Evolutionary conservation across 2,888 invertebrate species (phyloP).

Genomic region (Platycnemis pennipes): DNA sequence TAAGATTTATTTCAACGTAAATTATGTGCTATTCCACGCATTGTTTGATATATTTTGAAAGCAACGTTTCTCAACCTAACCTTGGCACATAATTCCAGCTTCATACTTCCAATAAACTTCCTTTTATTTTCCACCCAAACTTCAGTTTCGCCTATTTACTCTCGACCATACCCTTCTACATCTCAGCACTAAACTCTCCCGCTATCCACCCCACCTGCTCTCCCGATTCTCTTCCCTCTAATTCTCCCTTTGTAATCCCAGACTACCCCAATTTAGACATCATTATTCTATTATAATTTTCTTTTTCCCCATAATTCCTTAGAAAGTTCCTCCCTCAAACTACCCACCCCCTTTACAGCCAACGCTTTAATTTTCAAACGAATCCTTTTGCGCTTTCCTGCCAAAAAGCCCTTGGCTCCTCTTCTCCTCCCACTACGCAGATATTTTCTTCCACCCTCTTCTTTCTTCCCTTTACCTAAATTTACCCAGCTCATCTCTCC

Average conservation of each 20-base stretch:
- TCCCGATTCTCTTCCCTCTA: background rate
- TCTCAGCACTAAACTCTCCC: background rate
- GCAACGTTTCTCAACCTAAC: background rate
- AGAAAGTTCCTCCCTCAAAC: constrained; percentile 40
- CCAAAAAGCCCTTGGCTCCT: background rate
- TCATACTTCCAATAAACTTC: background rate
- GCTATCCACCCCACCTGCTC: background rate
- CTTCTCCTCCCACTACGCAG: background rate
- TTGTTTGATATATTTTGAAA: background rate
- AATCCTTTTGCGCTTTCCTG: constrained; percentile 24
- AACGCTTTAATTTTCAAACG: constrained; percentile 54
- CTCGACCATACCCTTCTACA: background rate
- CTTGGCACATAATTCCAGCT: background rate
- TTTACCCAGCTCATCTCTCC: background rate
- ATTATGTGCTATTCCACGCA: too few relatives aligned
- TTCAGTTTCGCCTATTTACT: background rate
- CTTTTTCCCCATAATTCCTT: constrained; percentile 60
- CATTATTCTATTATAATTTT: constrained; percentile 64
- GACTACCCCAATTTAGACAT: constrained; percentile 51
- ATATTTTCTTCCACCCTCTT: constrained; percentile 18
- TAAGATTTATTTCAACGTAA: too few relatives aligned
- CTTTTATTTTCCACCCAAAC: background rate
- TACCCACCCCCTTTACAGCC: background rate
- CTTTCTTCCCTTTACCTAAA: background rate
- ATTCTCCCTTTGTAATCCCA: constrained; percentile 53